Conservation (phyloP, 2,113 vertebrate species). For the Corvus moneduloides region DNA sequence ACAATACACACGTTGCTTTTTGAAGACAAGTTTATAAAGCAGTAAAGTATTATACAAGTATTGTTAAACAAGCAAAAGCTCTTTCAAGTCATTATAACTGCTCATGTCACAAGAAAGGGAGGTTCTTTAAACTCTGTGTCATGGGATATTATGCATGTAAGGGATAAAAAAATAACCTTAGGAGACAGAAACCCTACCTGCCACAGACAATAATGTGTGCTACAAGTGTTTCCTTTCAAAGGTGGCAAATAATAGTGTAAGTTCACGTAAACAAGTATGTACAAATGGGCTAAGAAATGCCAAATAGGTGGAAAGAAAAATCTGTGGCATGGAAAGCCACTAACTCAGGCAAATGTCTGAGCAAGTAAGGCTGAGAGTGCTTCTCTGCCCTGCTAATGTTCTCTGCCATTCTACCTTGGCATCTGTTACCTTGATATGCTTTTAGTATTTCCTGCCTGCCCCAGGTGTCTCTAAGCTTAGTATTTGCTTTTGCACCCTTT, state of each 20-base stretch:
- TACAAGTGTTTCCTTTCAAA: neutral
- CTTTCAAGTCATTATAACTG: neutral
- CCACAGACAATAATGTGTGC: neutral
- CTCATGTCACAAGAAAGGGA: neutral
- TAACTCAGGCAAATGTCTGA: neutral
- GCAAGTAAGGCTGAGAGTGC: accelerated
- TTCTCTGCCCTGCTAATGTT: neutral
- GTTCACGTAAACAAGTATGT: neutral
- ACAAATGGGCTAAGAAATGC: neutral
- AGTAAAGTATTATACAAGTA: neutral
- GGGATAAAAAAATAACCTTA: neutral
- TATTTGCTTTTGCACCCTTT: neutral
- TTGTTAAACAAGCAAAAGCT: neutral
- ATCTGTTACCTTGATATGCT: neutral
- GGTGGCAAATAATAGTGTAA: neutral
- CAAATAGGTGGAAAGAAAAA: neutral
- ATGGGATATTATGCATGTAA: neutral
- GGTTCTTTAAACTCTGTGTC: neutral
- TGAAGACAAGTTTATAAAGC: slow-evolving; percentile 10
- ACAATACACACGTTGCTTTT: neutral
- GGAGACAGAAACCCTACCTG: neutral
- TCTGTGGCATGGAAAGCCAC: neutral
- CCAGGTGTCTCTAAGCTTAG: neutral
- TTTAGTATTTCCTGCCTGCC: neutral
- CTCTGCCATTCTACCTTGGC: neutral